Evolutionary conservation across 2,113 vertebrate species (phyloP).

Genomic region (Zosterops lateralis): DNA sequence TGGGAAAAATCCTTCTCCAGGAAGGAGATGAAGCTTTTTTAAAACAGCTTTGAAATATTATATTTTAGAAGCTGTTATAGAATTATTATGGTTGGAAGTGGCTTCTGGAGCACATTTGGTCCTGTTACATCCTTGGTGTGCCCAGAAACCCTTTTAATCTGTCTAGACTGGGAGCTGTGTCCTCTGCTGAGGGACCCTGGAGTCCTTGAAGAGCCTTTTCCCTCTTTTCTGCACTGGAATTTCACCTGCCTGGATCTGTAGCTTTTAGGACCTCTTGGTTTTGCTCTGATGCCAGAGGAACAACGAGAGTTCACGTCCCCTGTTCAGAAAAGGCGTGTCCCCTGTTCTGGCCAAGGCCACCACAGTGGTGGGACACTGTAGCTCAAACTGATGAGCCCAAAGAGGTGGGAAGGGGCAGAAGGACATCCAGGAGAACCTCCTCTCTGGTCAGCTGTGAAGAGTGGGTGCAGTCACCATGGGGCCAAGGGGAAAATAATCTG

Average conservation of each 20-base stretch:
- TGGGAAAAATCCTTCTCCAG: neutral
- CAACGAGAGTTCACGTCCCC: neutral
- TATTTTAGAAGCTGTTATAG: neutral
- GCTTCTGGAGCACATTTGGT: neutral
- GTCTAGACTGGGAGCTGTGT: neutral
- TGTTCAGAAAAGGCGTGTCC: neutral
- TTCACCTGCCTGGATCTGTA: neutral
- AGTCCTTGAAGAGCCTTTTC: neutral
- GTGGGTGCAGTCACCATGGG: accelerated
- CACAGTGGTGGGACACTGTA: accelerated
- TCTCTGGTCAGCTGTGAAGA: neutral
- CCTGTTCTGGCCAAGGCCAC: neutral
- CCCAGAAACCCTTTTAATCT: too few relatives aligned
- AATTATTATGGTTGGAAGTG: neutral
- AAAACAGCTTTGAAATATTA: neutral
- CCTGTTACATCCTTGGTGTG: neutral
- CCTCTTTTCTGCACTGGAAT: neutral
- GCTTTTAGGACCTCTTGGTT: neutral
- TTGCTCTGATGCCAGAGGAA: neutral
- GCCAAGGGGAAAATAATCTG: neutral
- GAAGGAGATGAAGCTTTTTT: accelerated
- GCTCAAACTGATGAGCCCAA: neutral
- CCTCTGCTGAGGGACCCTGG: neutral
- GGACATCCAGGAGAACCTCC: neutral
- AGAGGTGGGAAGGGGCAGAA: neutral